phyloP scores from a whole-genome alignment of 1,140 invertebrate genomes.

The Amyelois transitella region DNA sequence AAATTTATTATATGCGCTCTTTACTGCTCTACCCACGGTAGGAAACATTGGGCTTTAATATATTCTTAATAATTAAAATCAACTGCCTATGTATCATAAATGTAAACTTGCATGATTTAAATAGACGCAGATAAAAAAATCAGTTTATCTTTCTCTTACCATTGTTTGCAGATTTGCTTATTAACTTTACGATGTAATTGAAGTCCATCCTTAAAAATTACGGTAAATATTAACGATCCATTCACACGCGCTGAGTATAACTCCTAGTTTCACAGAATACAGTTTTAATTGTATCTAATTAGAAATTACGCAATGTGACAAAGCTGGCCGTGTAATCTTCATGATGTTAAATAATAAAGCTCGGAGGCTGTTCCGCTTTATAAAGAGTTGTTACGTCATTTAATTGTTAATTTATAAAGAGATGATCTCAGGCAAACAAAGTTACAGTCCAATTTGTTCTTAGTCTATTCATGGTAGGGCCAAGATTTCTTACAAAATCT shows the following conservation, averaged over 20 bases:
- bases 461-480: not conserved
- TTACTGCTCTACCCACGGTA: not conserved
- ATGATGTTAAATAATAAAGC: slow-evolving; percentile 8
- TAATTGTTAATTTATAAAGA: not conserved
- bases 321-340: slow-evolving; percentile 31
- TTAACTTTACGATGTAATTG: not conserved
- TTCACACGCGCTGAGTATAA: slow-evolving; percentile 10
- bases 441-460: not conserved
- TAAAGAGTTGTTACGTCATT: not conserved
- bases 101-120: not conserved
- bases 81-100: too few relatives aligned
- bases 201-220: slow-evolving; percentile 3
- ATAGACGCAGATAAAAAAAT: not conserved
- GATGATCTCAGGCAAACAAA: not conserved
- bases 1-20: too few relatives aligned
- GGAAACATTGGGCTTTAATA: not conserved
- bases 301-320: slow-evolving; percentile 21
- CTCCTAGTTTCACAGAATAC: slow-evolving; percentile 18
- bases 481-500: not conserved
- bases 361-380: slow-evolving; percentile 3
- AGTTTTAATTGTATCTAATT: slow-evolving; percentile 29
- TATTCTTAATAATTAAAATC: not conserved
- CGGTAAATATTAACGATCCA: slow-evolving; percentile 3
- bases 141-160: slow-evolving; percentile 1
- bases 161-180: not conserved